A percentile compares a stretch with the other conserved stretches of the same genome.
Evolutionary conservation across 2,888 invertebrate genomes (phyloP).

Genomic region (Orchesellides sinensis): DNA sequence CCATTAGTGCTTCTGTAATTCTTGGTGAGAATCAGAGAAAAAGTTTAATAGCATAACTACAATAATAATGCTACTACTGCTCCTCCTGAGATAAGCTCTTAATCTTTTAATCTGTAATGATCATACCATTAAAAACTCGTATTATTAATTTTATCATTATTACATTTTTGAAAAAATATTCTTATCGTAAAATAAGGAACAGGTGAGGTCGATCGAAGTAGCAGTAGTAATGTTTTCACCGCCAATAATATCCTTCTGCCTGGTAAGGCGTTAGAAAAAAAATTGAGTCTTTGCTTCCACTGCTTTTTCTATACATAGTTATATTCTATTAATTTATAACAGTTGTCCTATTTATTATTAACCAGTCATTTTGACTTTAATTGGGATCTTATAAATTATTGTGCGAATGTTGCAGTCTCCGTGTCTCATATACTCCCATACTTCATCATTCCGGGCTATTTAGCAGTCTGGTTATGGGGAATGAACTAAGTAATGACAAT

Average conservation of each 20-base stretch:
- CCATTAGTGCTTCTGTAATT: neutral
- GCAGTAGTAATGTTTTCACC: neutral
- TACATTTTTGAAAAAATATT: neutral
- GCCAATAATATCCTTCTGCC: no score
- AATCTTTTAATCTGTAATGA: neutral
- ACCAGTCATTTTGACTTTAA: no score
- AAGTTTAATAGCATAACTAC: neutral
- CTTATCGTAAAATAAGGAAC: neutral
- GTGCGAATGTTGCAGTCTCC: neutral
- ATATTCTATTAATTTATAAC: neutral
- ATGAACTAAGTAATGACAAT: no score
- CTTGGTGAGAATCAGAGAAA: neutral
- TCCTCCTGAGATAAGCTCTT: no score
- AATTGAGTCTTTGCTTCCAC: no score
- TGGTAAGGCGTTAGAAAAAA: no score
- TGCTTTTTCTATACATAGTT: no score
- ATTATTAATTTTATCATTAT: constrained; percentile 24
- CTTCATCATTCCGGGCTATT: constrained; percentile 4
- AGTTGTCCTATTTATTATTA: neutral
- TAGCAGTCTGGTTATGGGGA: no score
- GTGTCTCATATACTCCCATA: neutral
- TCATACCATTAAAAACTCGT: constrained; percentile 17
- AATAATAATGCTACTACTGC: neutral
- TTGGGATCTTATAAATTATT: no score
- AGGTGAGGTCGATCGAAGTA: neutral